Evolutionary conservation across 2,113 vertebrate genomes (phyloP), one percentile per base, ranked within the genome.

Genomic region (Xenotilapia leptura): DNA sequence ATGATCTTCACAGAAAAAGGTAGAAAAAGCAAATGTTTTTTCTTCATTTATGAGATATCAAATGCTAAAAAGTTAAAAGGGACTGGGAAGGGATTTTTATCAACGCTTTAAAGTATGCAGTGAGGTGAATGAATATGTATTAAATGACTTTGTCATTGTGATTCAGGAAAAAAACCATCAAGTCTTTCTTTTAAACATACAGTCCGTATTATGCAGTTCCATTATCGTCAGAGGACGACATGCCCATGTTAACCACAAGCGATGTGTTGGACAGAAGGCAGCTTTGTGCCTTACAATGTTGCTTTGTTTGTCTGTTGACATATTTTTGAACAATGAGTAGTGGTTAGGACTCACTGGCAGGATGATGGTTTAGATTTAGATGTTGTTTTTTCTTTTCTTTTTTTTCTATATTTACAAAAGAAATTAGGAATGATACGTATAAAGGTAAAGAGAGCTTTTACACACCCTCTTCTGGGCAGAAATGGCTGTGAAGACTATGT

Each of bases 1-100:
- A 88, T 95, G 90, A 79, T 42, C 0, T 87, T 95, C 80, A 85
- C 82, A 5, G 14, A 86, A 1, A 60, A 55, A 73, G 92, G 93
- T 94, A 92, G 0, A 40, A 68, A 38, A 5, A 1, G 6, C 42
- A 49, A 3, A 19, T 33, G 12, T 13, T 9, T 17, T 26, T 13
- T 15, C 23, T 19, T 10, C 45, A 49, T 28, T 75, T 47, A 10
- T 28, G 68, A 75, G 40, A 47, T 73, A 73, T 17, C 21, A 73
- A 73, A 73, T 73, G 33, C 60, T 13, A 65, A 65, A 65, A 11
- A 15, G 13, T 45, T 45, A 0, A 47, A 75, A 0, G 1, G 33
- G 0, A n/a, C 4, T 38, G 1, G 1, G n/a, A 33, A 21, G n/a
- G n/a, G 14, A 10, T 17, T 17, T 75, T 28, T 49, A 31, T 49